Evolutionary conservation across 2,113 vertebrate species (phyloP).

Genomic region (Vidua chalybeata): DNA sequence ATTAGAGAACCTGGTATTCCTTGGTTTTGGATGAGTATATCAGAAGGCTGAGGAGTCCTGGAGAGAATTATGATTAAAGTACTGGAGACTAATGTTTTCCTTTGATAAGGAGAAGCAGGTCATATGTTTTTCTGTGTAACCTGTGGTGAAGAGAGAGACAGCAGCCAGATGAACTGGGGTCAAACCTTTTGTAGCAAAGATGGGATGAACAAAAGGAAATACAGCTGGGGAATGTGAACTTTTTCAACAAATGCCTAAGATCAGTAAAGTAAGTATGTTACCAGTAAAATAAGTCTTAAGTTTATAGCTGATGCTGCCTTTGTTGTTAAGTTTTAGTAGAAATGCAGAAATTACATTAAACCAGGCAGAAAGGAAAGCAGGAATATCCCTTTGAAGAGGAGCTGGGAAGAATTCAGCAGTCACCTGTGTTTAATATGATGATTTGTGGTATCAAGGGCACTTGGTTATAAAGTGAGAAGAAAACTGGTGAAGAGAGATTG

Average conservation of each 20-base stretch:
- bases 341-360: background rate
- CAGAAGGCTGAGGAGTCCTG: background rate
- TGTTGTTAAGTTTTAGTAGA: background rate
- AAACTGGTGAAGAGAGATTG: background rate
- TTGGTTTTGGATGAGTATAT: background rate
- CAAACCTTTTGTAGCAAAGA: background rate
- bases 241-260: background rate
- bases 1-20: background rate
- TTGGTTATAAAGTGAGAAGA: background rate
- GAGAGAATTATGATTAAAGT: background rate
- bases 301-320: background rate
- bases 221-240: background rate
- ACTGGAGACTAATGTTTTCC: background rate
- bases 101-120: background rate
- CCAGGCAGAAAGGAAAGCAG: background rate
- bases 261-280: background rate
- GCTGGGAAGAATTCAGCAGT: background rate
- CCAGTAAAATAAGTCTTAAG: background rate
- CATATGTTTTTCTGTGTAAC: background rate
- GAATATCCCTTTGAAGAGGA: background rate
- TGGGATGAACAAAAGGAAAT: background rate
- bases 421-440: background rate
- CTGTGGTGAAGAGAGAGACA: background rate
- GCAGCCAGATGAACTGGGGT: background rate
- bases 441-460: background rate